Evolutionary conservation across 1,140 invertebrate genomes (phyloP), one percentile per base, ranked within the genome.

Genomic region (Ceratina calcarata): DNA sequence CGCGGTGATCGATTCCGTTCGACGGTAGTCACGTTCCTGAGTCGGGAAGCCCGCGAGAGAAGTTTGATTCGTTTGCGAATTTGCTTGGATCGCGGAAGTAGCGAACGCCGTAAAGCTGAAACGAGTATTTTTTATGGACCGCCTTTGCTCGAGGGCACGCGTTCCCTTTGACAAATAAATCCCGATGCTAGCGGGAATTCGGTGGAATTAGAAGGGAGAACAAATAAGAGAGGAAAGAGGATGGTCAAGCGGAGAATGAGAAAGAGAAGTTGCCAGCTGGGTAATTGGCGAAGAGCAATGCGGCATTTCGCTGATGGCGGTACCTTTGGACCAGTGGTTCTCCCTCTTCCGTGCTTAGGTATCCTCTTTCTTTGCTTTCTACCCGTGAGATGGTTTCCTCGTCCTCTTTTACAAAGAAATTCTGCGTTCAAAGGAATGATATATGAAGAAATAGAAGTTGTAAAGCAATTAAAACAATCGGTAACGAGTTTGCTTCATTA

Each of bases 101-200:
- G 15, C 20, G 55, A 3, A 13, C 18, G 6, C 37, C 18, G 18
- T n/a, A n/a, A 1, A 18, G 13, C 27, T 7, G 53, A 27, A 64
- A 67, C 64, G 84, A 20, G 78, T 77, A 78, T 75, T 82, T 84
- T 73, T 80, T 77, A 76, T 20, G 73, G 81, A 55, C 8, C 24
- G 24, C 45, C n/a, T 55, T 62, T 71, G 51, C 75, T 72, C 49
- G 62, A 57, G 78, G 80, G 77, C 87, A 85, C 87, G 87, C 82
- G 86, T 83, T 78, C 78, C 55, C 70, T 45, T 90, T 88, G 88
- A 90, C 89, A 85, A 91, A 91, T 91, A 91, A 90, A 91, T 91
- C 86, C 10, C 86, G 82, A 70, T 70, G 75, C 70, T 60, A 75
- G 16, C 45, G 73, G 65, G 80, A 82, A 82, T 88, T 80, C 66